Evolutionary conservation across 2,797 vertebrate genomes (phyloP), one percentile per base, ranked within the genome.

Genomic region (Adelosebastes latens): DNA sequence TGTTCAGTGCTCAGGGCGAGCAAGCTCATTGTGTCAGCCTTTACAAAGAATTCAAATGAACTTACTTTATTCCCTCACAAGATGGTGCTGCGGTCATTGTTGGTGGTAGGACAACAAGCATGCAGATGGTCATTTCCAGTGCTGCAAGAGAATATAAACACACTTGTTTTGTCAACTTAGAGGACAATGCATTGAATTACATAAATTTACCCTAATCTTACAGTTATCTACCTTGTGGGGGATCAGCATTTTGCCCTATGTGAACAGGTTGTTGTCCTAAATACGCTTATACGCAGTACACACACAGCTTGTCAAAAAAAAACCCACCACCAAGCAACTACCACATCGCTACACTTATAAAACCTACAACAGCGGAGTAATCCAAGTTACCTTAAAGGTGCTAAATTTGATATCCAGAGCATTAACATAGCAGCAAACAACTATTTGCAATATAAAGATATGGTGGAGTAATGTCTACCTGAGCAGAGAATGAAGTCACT

Each of bases 81-180:
- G 94, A 87, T 93, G 93, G 94, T 79, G 82, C 91, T 90, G 80
- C 60, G 60, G 75, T 20, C 81, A 76, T 79, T 77, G 74, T 3
- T 66, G 75, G 53, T 36, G 32, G 29, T 49, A 77, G 52, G 66
- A 25, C 1, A 24, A 72, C 62, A 3, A 34, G 24, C 5, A 27
- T 34, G 60, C 66, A 36, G 32, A 32, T 42, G 6, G 18, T 27
- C 6, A 56, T 27, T 27, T 59, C 25, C 16, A 59, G 55, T 55
- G 55, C 55, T 72, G 56, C 20, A 66, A 27, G 14, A 66, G 4
- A 56, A 29, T 4, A 16, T 14, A 14, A 52, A 46, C 2, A 62
- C 14, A 55, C 0, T 20, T 3, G 18, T 65, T 46, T 32, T 61
- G 12, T 68, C 27, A 27, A 5, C 1, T 32, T 1, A 1, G 7